A percentile compares a stretch with the other conserved stretches of the same genome.
Evolutionary conservation across 2,113 vertebrate species (phyloP).

Genomic region (Petaurus breviceps): DNA sequence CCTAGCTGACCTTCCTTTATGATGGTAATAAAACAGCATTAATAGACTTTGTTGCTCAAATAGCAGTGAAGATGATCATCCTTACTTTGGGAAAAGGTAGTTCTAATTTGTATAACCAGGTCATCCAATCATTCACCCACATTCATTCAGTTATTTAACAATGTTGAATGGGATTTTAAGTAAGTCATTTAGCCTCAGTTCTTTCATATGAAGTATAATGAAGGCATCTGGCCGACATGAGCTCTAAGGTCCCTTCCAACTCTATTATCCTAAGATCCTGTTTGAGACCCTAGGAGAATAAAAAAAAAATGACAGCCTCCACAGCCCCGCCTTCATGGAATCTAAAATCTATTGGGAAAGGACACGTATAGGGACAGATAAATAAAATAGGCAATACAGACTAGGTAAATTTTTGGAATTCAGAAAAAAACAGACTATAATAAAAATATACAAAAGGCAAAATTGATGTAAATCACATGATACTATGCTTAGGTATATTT

Average conservation of each 20-base stretch:
- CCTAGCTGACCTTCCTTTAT: not conserved
- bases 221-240: not conserved
- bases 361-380: not conserved
- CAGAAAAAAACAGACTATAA: not conserved
- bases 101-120: not conserved
- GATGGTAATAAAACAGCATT: not conserved
- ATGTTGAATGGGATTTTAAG: not conserved
- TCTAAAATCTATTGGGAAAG: not conserved
- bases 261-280: not conserved
- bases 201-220: not conserved
- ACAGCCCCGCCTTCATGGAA: not conserved
- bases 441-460: not conserved
- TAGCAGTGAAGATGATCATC: not conserved
- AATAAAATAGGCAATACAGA: not conserved
- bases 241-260: not conserved
- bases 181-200: not conserved
- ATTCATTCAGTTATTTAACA: not conserved
- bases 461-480: not conserved
- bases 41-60: not conserved
- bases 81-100: not conserved
- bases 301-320: not conserved
- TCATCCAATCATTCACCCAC: not conserved
- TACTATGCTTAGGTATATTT: not conserved
- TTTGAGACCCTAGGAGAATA: not conserved
- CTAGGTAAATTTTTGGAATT: not conserved